A percentile compares a stretch with the other conserved stretches of the same genome.
phyloP scores from a whole-genome alignment of 2,797 vertebrate species.

The Paratrypauchen microcephalus region DNA sequence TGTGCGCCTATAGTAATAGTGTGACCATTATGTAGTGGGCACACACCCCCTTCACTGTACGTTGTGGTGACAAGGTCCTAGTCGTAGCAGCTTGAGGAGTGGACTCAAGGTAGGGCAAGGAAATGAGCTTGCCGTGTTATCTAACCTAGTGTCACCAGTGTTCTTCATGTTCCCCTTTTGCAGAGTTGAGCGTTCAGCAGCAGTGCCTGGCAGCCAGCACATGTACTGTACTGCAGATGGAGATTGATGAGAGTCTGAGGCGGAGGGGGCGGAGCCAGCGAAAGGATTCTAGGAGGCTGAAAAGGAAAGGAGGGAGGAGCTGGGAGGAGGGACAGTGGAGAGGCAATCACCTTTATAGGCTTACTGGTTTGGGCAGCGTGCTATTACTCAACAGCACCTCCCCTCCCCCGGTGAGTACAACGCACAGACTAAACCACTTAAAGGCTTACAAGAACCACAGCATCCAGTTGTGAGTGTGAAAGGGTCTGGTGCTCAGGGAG shows the following conservation, averaged over 20 bases:
- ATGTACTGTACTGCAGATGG: slow-evolving; percentile 54
- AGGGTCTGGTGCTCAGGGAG: slow-evolving; percentile 23
- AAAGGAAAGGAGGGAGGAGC: slow-evolving; percentile 46
- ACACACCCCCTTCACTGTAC: slow-evolving; percentile 54
- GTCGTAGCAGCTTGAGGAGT: slow-evolving; percentile 47
- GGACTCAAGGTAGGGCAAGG: slow-evolving; percentile 28
- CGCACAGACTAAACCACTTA: slow-evolving; percentile 43
- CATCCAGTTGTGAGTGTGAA: slow-evolving; percentile 33
- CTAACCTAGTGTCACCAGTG: slow-evolving; percentile 40
- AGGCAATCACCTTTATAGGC: slow-evolving; percentile 66
- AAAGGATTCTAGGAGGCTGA: slow-evolving; percentile 23
- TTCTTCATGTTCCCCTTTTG: slow-evolving; percentile 30
- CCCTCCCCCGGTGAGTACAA: slow-evolving; percentile 43
- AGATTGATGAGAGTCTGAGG: slow-evolving; percentile 43
- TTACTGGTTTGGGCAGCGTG: slow-evolving; percentile 50
- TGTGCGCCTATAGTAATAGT: slow-evolving; percentile 34
- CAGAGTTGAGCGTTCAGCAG: background rate
- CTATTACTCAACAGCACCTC: slow-evolving; percentile 47
- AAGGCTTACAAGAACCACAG: slow-evolving; percentile 26
- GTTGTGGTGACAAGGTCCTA: slow-evolving; percentile 64
- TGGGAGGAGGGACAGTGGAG: slow-evolving; percentile 39
- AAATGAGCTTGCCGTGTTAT: slow-evolving; percentile 42
- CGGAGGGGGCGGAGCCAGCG: slow-evolving; percentile 44
- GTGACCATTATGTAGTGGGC: slow-evolving; percentile 52
- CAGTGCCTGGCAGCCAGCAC: slow-evolving; percentile 32